These are phyloP conservation scores for Ciconia nigra DNA, from an alignment of 2,797 vertebrate genomes.

Conservation along the genomic window DNA sequence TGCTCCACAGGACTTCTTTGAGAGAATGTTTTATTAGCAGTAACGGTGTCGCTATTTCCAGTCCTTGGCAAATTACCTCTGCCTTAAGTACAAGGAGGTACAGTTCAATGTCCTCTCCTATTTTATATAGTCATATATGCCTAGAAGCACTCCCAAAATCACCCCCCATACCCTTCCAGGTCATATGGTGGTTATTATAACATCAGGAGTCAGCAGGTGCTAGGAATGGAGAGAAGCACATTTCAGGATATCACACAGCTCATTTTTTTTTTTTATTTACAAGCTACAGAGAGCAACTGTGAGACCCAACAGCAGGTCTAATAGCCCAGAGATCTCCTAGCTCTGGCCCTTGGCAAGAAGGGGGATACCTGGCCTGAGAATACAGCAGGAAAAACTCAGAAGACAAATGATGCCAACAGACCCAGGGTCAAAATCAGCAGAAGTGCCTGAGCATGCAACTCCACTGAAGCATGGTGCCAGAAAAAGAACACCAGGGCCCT, in stretches of 20 bases:
- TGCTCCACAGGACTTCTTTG: neutral
- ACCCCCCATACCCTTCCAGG: neutral
- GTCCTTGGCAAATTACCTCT: neutral
- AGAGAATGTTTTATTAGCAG: neutral
- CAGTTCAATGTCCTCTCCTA: neutral
- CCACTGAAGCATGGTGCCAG: neutral
- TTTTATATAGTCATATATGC: neutral
- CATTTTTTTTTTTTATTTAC: neutral
- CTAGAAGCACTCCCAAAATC: neutral
- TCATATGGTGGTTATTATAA: neutral
- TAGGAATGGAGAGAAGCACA: neutral
- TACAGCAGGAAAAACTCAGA: neutral
- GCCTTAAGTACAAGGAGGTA: neutral
- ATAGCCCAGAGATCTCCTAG: neutral
- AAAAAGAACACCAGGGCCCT: neutral
- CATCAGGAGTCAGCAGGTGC: neutral
- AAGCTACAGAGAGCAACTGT: neutral
- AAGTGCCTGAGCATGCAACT: neutral
- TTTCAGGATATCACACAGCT: neutral
- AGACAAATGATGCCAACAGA: neutral
- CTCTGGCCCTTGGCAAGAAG: neutral
- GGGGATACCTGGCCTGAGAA: neutral
- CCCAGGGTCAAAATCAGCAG: neutral
- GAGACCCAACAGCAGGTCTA: neutral
- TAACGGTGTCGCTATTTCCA: neutral